Evolutionary conservation across 2,797 vertebrate genomes (phyloP).

Genomic region (Cossypha niveicapilla): DNA sequence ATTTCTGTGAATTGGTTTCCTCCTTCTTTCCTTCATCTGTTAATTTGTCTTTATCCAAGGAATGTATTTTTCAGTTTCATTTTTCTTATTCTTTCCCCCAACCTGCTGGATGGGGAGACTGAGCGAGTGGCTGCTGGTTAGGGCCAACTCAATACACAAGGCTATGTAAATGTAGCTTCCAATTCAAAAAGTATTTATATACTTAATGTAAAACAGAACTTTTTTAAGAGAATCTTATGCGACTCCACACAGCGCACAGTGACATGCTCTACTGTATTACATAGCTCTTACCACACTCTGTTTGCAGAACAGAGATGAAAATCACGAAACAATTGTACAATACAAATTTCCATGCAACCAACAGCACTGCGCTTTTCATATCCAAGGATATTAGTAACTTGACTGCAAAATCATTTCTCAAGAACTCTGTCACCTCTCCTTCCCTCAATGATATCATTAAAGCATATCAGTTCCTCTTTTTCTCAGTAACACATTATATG

Average conservation of each 20-base stretch:
- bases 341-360: not conserved
- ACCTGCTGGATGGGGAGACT: not conserved
- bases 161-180: not conserved
- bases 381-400: not conserved
- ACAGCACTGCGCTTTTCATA: not conserved
- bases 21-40: not conserved
- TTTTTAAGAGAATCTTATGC: not conserved
- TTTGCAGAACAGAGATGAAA: not conserved
- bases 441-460: not conserved
- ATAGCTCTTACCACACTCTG: not conserved
- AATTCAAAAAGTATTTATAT: not conserved
- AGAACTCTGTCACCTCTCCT: not conserved
- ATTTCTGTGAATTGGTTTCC: not conserved
- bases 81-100: not conserved
- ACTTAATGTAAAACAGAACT: not conserved
- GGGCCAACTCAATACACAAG: not conserved
- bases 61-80: not conserved
- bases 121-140: not conserved
- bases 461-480: not conserved
- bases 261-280: not conserved
- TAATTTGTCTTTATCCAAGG: not conserved
- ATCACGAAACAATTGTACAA: not conserved
- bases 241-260: not conserved
- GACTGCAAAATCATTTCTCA: not conserved
- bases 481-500: not conserved